Conservation (phyloP, 2,797 vertebrate species). For the Poeciliopsis turneri region DNA sequence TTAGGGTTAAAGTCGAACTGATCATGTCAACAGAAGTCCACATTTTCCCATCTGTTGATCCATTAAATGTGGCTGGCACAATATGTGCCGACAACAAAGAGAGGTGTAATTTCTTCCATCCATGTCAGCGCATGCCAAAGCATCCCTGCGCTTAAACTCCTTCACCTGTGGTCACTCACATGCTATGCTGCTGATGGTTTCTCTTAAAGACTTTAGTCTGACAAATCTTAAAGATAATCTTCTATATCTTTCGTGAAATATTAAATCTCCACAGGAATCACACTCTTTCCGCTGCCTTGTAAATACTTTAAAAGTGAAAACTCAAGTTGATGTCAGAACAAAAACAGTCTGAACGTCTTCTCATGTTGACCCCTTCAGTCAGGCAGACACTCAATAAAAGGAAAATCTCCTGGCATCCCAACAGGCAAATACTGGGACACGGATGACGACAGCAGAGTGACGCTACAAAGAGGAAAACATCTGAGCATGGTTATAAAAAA, state of each 20-base stretch:
- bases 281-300: conserved; percentile 40
- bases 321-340: conserved; percentile 37
- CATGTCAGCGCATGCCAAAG: conserved; percentile 10
- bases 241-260: conserved; percentile 51
- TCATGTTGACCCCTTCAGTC: conserved; percentile 3
- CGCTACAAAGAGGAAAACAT: conserved; percentile 5
- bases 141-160: conserved; percentile 4
- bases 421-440: not conserved
- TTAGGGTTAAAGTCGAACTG: not conserved
- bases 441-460: conserved; percentile 11
- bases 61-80: not conserved
- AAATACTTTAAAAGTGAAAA: conserved; percentile 45
- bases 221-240: conserved; percentile 59
- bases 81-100: conserved; percentile 3
- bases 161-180: conserved; percentile 42
- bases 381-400: conserved; percentile 18
- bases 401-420: conserved; percentile 18
- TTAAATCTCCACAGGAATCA: conserved; percentile 56
- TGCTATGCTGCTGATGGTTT: conserved; percentile 60
- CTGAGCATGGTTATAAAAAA: conserved; percentile 1
- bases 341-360: conserved; percentile 22
- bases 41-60: not conserved
- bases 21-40: not conserved
- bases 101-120: conserved; percentile 8
- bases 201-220: conserved; percentile 49